Conservation (phyloP, 2,797 vertebrate genomes). For the Gymnodraco acuticeps region DNA sequence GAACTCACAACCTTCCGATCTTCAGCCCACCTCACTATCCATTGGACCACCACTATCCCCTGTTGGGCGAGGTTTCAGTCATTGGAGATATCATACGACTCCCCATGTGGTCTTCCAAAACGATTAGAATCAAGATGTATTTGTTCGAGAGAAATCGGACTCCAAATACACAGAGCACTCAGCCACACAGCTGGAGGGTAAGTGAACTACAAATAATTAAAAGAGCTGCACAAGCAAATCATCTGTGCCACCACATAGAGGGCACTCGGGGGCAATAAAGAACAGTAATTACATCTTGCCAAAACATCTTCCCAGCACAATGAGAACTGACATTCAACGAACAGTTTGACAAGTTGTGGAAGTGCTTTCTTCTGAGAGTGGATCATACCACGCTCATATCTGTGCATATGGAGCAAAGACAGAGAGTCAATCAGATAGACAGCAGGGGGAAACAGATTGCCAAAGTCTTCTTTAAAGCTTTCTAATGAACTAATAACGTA, state of each 20-base stretch:
- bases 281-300: constrained; percentile 3
- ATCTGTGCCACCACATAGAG: constrained; percentile 17
- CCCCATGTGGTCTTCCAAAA: constrained; percentile 24
- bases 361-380: background rate
- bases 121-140: constrained; percentile 50
- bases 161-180: constrained; percentile 9
- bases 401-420: background rate
- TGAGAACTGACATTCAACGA: constrained; percentile 1
- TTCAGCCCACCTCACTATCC: no score
- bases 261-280: constrained; percentile 4
- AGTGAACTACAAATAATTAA: constrained; percentile 58
- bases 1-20: no score
- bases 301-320: background rate
- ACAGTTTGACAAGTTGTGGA: background rate
- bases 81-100: constrained; percentile 41
- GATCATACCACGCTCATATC: background rate
- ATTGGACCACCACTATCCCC: no score
- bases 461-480: background rate
- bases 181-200: constrained; percentile 56
- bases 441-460: background rate
- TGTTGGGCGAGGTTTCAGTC: constrained; percentile 50
- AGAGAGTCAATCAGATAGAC: background rate
- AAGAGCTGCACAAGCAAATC: constrained; percentile 60
- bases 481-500: background rate
- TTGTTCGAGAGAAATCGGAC: constrained; percentile 35